Conservation (phyloP, 2,113 vertebrate genomes). For the Sceloporus undulatus region DNA sequence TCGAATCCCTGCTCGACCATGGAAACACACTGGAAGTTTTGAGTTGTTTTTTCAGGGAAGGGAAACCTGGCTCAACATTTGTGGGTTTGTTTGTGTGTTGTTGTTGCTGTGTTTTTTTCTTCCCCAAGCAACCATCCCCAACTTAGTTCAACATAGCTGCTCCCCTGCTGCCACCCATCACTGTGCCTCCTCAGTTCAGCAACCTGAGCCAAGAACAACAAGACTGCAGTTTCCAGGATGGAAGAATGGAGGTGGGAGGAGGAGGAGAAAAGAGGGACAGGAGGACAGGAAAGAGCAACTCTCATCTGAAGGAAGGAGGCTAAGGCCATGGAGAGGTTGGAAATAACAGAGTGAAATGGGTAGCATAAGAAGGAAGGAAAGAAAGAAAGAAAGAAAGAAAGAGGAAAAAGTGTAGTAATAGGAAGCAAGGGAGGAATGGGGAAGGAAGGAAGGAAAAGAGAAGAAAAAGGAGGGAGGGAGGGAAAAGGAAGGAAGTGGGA, state of each 20-base stretch:
- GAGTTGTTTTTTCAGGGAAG: too few relatives aligned
- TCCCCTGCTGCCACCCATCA: too few relatives aligned
- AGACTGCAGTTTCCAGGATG: too few relatives aligned
- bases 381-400: too few relatives aligned
- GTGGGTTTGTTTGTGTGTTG: not conserved
- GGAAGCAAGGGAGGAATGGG: too few relatives aligned
- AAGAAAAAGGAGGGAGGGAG: not conserved
- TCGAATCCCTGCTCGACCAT: too few relatives aligned
- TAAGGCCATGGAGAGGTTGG: not conserved
- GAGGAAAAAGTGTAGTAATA: not conserved
- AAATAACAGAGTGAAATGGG: too few relatives aligned
- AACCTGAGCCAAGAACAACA: too few relatives aligned
- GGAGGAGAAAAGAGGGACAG: not conserved
- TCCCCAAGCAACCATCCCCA: too few relatives aligned
- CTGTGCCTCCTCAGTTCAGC: too few relatives aligned
- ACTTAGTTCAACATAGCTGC: too few relatives aligned
- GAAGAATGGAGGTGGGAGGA: not conserved
- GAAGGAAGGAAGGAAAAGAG: fast-evolving
- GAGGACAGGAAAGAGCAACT: not conserved
- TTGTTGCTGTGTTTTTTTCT: not conserved
- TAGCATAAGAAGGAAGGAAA: too few relatives aligned
- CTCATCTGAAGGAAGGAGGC: not conserved
- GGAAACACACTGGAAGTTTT: not conserved
- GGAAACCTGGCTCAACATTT: not conserved
- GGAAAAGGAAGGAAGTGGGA: not conserved